phyloP scores from a whole-genome alignment of 2,797 vertebrate genomes.

The Rhinella marina region DNA sequence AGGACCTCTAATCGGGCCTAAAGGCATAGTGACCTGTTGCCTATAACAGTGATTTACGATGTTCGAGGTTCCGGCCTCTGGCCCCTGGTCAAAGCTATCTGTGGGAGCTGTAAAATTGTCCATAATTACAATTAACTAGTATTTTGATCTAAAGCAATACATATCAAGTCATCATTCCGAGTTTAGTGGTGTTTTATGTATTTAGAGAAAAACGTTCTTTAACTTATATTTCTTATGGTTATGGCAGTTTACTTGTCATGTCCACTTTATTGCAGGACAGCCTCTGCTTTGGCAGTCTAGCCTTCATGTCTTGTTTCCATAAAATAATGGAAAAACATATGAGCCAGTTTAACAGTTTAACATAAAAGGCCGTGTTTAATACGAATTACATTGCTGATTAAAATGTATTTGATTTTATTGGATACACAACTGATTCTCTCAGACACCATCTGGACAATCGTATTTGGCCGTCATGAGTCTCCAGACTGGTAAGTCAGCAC shows the following conservation, averaged over 20 bases:
- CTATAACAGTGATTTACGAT: too few relatives aligned
- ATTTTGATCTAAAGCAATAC: too few relatives aligned
- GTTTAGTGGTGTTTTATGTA: background rate
- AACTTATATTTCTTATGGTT: background rate
- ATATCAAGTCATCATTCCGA: too few relatives aligned
- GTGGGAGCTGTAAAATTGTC: too few relatives aligned
- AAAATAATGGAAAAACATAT: conserved; percentile 22
- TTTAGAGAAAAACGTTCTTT: background rate
- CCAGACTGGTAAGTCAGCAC: conserved; percentile 16
- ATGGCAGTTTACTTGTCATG: background rate
- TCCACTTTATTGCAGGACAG: background rate
- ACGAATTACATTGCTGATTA: background rate
- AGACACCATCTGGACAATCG: conserved; percentile 46
- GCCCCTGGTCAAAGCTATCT: too few relatives aligned
- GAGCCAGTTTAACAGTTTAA: conserved; percentile 9
- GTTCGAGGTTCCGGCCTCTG: too few relatives aligned
- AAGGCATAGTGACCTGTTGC: too few relatives aligned
- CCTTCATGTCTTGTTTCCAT: background rate
- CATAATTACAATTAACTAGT: too few relatives aligned
- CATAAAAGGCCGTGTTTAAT: conserved; percentile 1
- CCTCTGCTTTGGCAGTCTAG: background rate
- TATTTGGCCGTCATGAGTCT: conserved; percentile 39
- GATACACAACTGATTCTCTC: conserved; percentile 26
- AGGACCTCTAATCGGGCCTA: too few relatives aligned
- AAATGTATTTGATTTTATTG: conserved; percentile 12